Evolutionary conservation across 1,140 invertebrate genomes (phyloP).

Genomic region (Leptinotarsa defecta): DNA sequence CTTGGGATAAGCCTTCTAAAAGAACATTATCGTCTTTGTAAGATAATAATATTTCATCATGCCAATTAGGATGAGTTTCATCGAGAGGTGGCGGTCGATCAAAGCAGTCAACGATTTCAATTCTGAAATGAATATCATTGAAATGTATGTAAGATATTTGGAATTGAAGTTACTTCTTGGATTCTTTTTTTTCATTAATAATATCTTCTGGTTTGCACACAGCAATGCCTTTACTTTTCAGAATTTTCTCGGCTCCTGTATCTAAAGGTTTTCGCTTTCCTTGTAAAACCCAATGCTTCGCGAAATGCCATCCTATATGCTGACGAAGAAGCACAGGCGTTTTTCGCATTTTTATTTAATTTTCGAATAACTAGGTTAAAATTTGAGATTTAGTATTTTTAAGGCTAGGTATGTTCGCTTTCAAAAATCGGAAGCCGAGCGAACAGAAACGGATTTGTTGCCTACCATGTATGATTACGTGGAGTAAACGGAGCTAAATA

Average conservation of each 20-base stretch:
- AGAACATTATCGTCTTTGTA: constrained; percentile 68
- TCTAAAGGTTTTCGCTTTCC: constrained; percentile 62
- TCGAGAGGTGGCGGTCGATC: constrained; percentile 56
- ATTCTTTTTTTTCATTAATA: constrained; percentile 53
- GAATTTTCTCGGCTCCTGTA: constrained; percentile 58
- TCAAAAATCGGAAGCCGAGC: too few species aligned
- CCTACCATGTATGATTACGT: too few species aligned
- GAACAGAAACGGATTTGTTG: too few species aligned
- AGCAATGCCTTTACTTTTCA: constrained; percentile 60
- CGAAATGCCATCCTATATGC: constrained; percentile 71
- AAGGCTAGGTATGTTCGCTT: too few species aligned
- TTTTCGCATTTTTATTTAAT: constrained; percentile 62
- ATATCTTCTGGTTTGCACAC: constrained; percentile 63
- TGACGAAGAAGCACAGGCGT: constrained; percentile 65
- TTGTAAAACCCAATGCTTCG: constrained; percentile 69
- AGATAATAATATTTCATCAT: constrained; percentile 63
- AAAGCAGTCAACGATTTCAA: constrained; percentile 58
- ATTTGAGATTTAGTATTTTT: too few species aligned
- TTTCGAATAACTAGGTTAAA: too few species aligned
- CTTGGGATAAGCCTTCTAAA: constrained; percentile 73
- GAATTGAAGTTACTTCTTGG: constrained; percentile 43
- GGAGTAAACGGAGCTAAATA: too few species aligned
- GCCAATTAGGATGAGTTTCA: constrained; percentile 67
- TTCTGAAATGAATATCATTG: constrained; percentile 45
- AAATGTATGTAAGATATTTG: constrained; percentile 27